phyloP scores from a whole-genome alignment of 2,888 invertebrate genomes.

The Nemotelus pantherinus region DNA sequence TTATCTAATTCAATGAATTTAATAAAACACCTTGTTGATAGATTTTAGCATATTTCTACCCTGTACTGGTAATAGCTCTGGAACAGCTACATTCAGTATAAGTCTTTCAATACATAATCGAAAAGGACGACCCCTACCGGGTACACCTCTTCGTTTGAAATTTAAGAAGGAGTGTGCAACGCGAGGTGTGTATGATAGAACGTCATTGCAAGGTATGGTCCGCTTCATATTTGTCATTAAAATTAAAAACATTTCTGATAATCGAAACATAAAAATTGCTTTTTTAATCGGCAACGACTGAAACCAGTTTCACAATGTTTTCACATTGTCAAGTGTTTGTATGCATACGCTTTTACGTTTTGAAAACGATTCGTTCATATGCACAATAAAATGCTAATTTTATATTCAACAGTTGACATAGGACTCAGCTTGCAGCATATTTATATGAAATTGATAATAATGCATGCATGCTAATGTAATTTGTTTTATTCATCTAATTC shows the following conservation, averaged over 20 bases:
- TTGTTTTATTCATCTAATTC: background rate
- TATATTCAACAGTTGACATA: slow-evolving; percentile 25
- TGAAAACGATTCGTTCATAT: slow-evolving; percentile 13
- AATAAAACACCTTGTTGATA: slow-evolving; percentile 56
- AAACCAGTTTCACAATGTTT: slow-evolving; percentile 18
- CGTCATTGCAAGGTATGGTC: slow-evolving; percentile 66
- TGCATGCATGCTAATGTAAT: slow-evolving; percentile 6
- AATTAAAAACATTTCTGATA: background rate
- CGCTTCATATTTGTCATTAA: slow-evolving; percentile 53
- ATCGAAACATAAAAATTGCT: slow-evolving; percentile 37
- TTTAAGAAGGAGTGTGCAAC: slow-evolving; percentile 93
- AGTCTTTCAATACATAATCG: slow-evolving; percentile 85
- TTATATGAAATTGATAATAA: background rate
- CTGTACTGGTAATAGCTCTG: slow-evolving; percentile 87
- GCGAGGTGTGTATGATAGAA: slow-evolving; percentile 81
- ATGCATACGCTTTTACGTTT: slow-evolving; percentile 24
- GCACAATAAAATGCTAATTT: background rate
- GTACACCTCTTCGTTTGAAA: slow-evolving; percentile 86
- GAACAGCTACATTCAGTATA: slow-evolving; percentile 87
- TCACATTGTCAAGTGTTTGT: slow-evolving; percentile 23
- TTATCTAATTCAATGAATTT: no score
- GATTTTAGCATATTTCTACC: slow-evolving; percentile 90
- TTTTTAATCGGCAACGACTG: slow-evolving; percentile 40
- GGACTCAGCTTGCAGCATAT: slow-evolving; percentile 15
- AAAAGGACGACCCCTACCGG: slow-evolving; percentile 81